These are phyloP conservation scores for Arrhopalites spinosus DNA, from an alignment of 2,888 invertebrate species.

Conservation along the genomic window DNA sequence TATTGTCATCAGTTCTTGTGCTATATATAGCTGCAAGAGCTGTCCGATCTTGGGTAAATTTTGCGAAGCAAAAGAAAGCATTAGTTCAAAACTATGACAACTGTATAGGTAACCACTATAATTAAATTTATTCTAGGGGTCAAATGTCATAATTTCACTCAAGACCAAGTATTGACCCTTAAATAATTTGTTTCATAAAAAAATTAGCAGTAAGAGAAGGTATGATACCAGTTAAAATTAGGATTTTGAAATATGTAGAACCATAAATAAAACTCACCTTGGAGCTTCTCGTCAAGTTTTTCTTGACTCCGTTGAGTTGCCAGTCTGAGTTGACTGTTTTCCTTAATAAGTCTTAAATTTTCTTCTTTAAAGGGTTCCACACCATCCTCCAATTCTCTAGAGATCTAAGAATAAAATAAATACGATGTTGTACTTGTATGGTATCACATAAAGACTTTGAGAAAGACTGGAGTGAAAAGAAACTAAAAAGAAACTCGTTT, in stretches of 20 bases:
- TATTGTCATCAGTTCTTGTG: background rate
- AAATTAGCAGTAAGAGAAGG: too few relatives aligned
- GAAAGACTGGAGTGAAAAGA: background rate
- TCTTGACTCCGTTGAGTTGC: conserved; percentile 44
- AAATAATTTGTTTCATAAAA: too few relatives aligned
- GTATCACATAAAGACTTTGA: background rate
- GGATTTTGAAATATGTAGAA: background rate
- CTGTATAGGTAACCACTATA: too few relatives aligned
- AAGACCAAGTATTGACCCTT: too few relatives aligned
- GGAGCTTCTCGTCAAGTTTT: conserved; percentile 40
- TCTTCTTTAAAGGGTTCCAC: conserved; percentile 53
- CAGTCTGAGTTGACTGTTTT: conserved; percentile 53
- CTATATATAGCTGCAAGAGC: background rate
- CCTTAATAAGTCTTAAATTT: conserved; percentile 49
- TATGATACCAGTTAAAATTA: too few relatives aligned
- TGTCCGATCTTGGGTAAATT: too few relatives aligned
- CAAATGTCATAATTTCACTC: too few relatives aligned
- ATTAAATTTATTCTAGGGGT: too few relatives aligned
- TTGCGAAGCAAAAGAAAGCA: too few relatives aligned
- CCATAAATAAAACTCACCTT: conserved; percentile 37
- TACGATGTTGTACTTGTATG: background rate
- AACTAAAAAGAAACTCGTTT: background rate
- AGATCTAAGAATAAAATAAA: conserved; percentile 41
- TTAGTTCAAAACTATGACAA: too few relatives aligned
- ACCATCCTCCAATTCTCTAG: conserved; percentile 51